Conservation (phyloP, 2,113 vertebrate genomes). For the Xiphorhynchus elegans region DNA sequence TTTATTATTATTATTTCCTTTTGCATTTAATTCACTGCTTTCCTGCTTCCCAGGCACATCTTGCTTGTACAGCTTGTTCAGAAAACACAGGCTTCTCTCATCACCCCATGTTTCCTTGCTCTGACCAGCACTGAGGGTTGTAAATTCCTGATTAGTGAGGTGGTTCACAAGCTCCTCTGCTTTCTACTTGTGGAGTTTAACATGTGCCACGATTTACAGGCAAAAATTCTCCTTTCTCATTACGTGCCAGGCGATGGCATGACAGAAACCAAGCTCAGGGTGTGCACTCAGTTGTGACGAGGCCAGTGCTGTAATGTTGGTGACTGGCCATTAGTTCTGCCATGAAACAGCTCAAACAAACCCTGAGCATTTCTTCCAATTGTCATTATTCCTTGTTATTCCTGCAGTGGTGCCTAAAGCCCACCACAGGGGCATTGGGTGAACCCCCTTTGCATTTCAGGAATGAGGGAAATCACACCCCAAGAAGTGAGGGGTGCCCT, state of each 20-base stretch:
- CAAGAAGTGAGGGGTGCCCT: accelerated
- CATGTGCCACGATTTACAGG: background rate
- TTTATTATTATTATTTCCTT: background rate
- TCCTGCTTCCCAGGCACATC: background rate
- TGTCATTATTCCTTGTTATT: background rate
- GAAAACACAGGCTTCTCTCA: background rate
- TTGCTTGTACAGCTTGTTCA: background rate
- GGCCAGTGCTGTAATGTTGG: background rate
- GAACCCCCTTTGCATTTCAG: background rate
- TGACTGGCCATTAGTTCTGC: background rate
- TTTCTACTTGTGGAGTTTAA: background rate
- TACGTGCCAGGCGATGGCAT: background rate
- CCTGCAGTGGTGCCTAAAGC: background rate
- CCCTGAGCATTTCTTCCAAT: background rate
- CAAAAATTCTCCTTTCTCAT: background rate
- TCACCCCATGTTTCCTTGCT: background rate
- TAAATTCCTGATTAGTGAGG: background rate
- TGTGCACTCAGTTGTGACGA: background rate
- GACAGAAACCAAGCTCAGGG: background rate
- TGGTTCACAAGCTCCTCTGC: background rate
- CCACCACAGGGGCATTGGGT: background rate
- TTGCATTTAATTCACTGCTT: background rate
- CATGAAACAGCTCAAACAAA: background rate
- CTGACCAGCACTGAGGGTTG: background rate
- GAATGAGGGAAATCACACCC: background rate